Conservation (phyloP, 1,140 invertebrate species). For the Paraescarpia echinospica region DNA sequence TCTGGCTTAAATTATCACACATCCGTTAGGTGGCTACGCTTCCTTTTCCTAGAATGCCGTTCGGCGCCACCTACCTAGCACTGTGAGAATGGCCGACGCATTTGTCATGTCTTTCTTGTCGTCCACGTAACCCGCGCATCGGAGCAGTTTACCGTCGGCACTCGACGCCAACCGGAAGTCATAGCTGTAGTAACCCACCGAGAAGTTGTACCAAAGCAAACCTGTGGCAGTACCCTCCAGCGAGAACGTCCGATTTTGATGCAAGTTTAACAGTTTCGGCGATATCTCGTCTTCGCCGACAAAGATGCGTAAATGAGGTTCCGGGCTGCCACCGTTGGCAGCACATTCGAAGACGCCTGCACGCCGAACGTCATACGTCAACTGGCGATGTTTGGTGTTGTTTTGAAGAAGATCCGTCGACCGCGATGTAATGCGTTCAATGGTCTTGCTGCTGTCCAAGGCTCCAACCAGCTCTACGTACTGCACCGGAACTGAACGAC, state of each 20-base stretch:
- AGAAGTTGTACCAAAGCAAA: neutral
- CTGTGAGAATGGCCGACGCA: neutral
- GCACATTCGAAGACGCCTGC: neutral
- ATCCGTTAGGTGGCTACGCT: too few relatives aligned
- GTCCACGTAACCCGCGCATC: neutral
- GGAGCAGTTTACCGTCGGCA: neutral
- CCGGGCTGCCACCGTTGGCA: neutral
- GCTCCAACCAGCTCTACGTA: neutral
- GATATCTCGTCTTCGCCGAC: neutral
- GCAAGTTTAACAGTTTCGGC: neutral
- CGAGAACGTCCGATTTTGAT: neutral
- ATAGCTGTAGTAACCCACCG: neutral
- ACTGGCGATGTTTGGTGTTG: neutral
- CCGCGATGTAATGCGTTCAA: neutral
- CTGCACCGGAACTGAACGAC: neutral
- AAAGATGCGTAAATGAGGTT: neutral
- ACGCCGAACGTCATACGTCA: neutral
- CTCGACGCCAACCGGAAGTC: neutral
- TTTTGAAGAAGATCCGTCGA: neutral
- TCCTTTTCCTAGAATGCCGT: too few relatives aligned
- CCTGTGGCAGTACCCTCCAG: neutral
- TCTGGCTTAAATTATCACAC: too few relatives aligned
- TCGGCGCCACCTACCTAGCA: neutral
- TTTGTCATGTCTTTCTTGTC: neutral
- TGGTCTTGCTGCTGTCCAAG: neutral